Percentiles rank a stretch among this genome's conserved stretches.
These are phyloP conservation scores for Tapera naevia DNA, from an alignment of 2,797 vertebrate genomes.

Conservation along the genomic window DNA sequence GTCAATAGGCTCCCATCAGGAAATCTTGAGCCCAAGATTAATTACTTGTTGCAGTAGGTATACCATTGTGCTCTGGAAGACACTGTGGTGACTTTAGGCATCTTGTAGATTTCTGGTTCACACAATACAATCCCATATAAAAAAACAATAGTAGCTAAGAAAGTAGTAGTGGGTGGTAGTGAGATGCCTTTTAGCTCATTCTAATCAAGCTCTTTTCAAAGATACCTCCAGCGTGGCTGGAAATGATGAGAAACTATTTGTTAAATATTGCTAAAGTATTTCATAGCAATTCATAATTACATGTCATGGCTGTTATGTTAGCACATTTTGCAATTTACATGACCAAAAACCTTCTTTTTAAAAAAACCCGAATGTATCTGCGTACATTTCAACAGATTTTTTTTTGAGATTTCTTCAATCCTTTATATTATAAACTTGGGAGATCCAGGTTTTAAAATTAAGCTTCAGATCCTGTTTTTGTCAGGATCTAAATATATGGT, in stretches of 20 bases:
- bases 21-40: conserved; percentile 88
- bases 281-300: conserved; percentile 43
- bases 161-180: conserved; percentile 72
- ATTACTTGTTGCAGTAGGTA: conserved; percentile 87
- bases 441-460: conserved; percentile 6
- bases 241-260: conserved; percentile 47
- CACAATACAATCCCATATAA: conserved; percentile 57
- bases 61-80: conserved; percentile 71
- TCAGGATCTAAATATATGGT: background rate
- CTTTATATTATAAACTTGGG: background rate
- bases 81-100: conserved; percentile 64
- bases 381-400: background rate
- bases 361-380: background rate
- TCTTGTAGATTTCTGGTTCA: conserved; percentile 67
- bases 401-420: background rate
- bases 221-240: conserved; percentile 51
- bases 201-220: conserved; percentile 59
- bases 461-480: background rate
- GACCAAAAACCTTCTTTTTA: background rate
- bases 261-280: conserved; percentile 44
- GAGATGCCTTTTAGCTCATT: conserved; percentile 59
- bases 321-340: conserved; percentile 18
- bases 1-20: conserved; percentile 90
- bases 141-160: conserved; percentile 64
- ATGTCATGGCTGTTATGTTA: conserved; percentile 32